Evolutionary conservation across 2,888 invertebrate genomes (phyloP), one percentile per base, ranked within the genome.

Genomic region (Caenorhabditis japonica): DNA sequence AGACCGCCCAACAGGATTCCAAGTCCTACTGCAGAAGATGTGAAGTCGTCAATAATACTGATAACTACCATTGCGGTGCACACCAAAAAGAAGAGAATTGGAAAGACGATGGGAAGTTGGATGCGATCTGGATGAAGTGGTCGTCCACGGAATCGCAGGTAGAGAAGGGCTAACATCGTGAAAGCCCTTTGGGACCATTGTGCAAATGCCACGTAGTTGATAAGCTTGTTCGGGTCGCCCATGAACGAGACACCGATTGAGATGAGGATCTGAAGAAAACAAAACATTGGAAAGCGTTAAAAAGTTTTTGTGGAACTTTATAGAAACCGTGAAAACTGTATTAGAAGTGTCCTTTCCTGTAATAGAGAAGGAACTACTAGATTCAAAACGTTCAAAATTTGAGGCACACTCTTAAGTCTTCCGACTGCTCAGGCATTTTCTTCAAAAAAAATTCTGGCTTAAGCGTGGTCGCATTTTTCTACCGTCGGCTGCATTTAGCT

Each of bases 131-230:
- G 80, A 62, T 80, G 80, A 17, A 75, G 75, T 38, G 74, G 74
- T 5, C 60, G 60, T 4, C 71, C 56, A 21, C 76, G 44, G 60
- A 83, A 71, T 25, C 84, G 56, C 27, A 86, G 82, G 55, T 75
- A 85, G 23, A 86, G 52, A n/a, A 86, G 70, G 15, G 83, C 83
- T n/a, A 78, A 46, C 80, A 86, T 85, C 21, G 85, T 86, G 56
- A 83, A 75, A 3, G 81, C 80, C 17, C 86, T 66, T 49, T 87
- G 84, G n/a, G 81, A 79, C 86, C 86, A 86, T 53, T 83, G 83
- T 2, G 83, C 80, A 47, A 86, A 85, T 7, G 82, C 82, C 7
- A 84, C 82, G 66, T 84, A 86, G 66, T 82, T 81, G 60, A 86
- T 83, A 43, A 86, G 55, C 27, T 83, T 75, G 53, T 82, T 69